Evolutionary conservation across 2,113 vertebrate genomes (phyloP), one percentile per base, ranked within the genome.

Genomic region (Dissostichus mawsoni): DNA sequence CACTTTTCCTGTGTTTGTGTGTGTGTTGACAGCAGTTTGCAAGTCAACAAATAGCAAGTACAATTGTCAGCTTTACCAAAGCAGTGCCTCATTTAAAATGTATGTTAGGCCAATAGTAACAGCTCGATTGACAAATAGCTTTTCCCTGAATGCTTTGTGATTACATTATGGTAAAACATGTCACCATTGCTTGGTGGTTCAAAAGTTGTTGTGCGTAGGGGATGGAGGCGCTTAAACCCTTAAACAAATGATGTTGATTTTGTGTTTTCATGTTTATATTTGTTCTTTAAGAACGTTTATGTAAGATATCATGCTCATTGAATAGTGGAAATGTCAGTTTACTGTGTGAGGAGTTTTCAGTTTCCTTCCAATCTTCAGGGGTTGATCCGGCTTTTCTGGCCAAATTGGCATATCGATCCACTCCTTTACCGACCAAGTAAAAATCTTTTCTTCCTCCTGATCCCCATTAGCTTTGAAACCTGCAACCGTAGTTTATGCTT

Each of bases 401-500:
- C 25, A 78, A 74, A 76, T 74, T 83, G 75, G 61, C 52, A 7
- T 59, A 68, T 90, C 69, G 87, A 87, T 85, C 63, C 77, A 76
- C 52, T 61, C 23, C 76, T 71, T 84, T 80, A 67, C 62, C 50
- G 55, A 55, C 59, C 63, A 36, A 74, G 76, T 41, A 3, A 14
- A 68, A 76, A 53, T 74, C 11, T 74, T 75, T 85, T 73, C 58
- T 85, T 67, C 64, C 67, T 73, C 47, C 57, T 77, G 55, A 76
- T 81, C 78, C 74, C 77, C 62, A 79, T 81, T 74, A 87, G 77
- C 36, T 76, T 83, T 73, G 25, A 84, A 87, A 55, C 67, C 52
- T 67, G n/a, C 53, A 16, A 17, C 47, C 25, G 10, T 61, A 25
- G 61, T 59, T 65, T 29, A 18, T 47, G 20, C 52, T 48, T 4